These are phyloP conservation scores for Lagopus muta DNA, from an alignment of 2,113 vertebrate species.

Conservation along the genomic window DNA sequence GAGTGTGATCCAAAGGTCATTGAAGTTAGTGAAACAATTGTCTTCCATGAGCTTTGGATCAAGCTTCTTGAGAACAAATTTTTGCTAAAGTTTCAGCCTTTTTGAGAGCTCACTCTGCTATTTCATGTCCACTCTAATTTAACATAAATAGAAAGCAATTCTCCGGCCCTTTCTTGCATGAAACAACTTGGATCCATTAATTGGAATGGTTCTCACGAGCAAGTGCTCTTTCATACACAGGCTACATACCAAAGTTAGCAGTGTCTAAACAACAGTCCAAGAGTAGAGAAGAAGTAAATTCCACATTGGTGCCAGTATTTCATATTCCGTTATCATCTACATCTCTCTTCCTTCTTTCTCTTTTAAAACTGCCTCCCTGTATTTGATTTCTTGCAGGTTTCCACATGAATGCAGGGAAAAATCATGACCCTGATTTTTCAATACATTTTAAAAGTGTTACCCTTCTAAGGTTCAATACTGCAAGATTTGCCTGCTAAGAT, in stretches of 20 bases:
- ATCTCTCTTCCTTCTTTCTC: not conserved
- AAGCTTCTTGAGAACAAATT: not conserved
- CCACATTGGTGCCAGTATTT: not conserved
- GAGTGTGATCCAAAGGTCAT: not conserved
- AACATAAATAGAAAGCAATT: rapidly evolving
- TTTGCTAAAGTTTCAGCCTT: not conserved
- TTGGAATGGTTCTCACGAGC: not conserved
- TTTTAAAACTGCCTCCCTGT: not conserved
- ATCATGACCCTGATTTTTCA: not conserved
- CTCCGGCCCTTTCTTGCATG: not conserved
- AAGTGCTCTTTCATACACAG: not conserved
- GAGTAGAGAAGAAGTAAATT: not conserved
- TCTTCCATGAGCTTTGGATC: not conserved
- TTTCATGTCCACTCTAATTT: not conserved
- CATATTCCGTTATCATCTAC: rapidly evolving
- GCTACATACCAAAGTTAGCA: not conserved
- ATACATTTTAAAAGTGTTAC: not conserved
- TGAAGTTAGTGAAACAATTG: not conserved
- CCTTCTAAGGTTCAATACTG: not conserved
- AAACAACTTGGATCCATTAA: not conserved
- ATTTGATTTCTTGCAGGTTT: not conserved
- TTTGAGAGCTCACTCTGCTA: not conserved
- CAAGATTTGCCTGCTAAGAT: not conserved
- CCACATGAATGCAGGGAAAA: not conserved
- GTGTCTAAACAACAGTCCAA: not conserved